Evolutionary conservation across 2,888 invertebrate genomes (phyloP).

Genomic region (Drosophila yooni): DNA sequence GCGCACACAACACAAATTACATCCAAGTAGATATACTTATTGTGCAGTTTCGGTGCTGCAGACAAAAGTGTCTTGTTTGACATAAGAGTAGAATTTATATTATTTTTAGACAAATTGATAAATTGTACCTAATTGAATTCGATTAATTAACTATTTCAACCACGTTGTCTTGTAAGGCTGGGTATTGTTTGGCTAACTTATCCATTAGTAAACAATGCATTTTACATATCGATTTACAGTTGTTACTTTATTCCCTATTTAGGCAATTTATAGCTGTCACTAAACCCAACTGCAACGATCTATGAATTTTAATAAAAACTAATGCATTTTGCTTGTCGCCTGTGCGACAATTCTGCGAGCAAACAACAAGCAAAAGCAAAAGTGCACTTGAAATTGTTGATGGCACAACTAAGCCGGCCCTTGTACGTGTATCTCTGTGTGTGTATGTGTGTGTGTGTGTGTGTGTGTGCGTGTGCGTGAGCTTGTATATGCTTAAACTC

Average conservation of each 20-base stretch:
- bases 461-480: constrained; percentile 5
- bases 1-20: constrained; percentile 44
- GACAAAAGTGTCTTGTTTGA: constrained; percentile 34
- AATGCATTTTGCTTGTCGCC: constrained; percentile 27
- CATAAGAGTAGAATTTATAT: background rate
- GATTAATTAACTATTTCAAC: background rate
- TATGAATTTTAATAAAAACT: background rate
- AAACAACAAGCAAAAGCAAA: constrained; percentile 64
- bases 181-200: background rate
- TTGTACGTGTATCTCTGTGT: constrained; percentile 2
- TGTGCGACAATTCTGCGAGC: constrained; percentile 21
- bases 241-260: background rate
- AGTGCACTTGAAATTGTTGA: constrained; percentile 78
- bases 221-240: background rate
- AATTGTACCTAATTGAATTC: background rate
- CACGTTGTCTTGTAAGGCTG: background rate
- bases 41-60: constrained; percentile 35
- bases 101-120: no score
- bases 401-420: constrained; percentile 56
- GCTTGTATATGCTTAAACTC: constrained; percentile 61
- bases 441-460: constrained; percentile 17
- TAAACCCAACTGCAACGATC: background rate
- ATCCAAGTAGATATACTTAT: constrained; percentile 10
- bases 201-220: background rate
- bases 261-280: background rate